Evolutionary conservation across 2,113 vertebrate genomes (phyloP).

Genomic region (Jaculus jaculus): DNA sequence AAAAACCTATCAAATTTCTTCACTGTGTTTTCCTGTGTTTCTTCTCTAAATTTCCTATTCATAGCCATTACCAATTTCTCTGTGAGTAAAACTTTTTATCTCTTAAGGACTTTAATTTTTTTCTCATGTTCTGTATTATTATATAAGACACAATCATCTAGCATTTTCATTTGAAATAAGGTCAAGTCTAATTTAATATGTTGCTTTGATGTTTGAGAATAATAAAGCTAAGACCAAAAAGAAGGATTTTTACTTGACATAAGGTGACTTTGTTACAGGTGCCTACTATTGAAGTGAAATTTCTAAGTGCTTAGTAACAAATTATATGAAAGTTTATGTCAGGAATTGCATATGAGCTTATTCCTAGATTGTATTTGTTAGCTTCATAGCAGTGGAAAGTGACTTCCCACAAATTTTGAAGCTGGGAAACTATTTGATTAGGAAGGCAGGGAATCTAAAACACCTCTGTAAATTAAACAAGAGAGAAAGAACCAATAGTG

Average conservation of each 20-base stretch:
- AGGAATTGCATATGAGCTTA: not conserved
- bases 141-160: not conserved
- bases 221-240: not conserved
- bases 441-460: not conserved
- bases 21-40: not conserved
- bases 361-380: not conserved
- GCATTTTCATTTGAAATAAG: not conserved
- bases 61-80: not conserved
- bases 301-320: not conserved
- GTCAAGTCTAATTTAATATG: not conserved
- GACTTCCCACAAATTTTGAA: not conserved
- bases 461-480: slow-evolving; percentile 40
- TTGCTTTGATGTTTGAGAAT: not conserved
- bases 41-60: not conserved
- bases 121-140: not conserved
- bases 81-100: not conserved
- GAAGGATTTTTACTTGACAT: not conserved
- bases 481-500: slow-evolving; percentile 28
- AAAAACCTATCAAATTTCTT: not conserved
- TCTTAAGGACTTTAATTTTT: not conserved
- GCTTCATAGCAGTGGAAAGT: not conserved
- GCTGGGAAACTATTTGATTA: not conserved
- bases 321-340: not conserved
- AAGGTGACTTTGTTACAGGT: not conserved
- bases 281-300: not conserved